Evolutionary conservation across 2,888 invertebrate species (phyloP).

Genomic region (Abrostola triplasia): DNA sequence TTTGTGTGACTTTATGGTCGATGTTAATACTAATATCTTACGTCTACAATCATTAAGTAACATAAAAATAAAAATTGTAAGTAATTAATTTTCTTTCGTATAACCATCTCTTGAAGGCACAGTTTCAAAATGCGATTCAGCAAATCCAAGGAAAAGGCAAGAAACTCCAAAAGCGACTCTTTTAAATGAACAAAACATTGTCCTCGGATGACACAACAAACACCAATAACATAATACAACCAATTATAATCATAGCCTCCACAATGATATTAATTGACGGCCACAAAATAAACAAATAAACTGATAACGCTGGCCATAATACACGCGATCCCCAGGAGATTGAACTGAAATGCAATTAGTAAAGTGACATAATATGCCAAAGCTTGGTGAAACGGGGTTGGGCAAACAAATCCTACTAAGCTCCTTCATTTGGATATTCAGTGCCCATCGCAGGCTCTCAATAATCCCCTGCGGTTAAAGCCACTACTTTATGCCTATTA

Average conservation of each 20-base stretch:
- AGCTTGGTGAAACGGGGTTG: constrained; percentile 35
- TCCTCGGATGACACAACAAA: background rate
- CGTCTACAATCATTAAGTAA: no score
- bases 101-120: no score
- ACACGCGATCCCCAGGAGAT: constrained; percentile 30
- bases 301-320: constrained; percentile 9
- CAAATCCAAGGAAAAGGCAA: no score
- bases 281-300: constrained; percentile 22
- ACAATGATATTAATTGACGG: constrained; percentile 22
- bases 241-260: background rate
- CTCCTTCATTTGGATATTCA: constrained; percentile 23
- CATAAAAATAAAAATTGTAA: no score
- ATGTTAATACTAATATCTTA: no score
- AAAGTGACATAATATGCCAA: constrained; percentile 46
- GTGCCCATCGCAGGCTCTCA: constrained; percentile 16
- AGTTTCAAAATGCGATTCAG: no score
- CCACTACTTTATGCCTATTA: background rate
- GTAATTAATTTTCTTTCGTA: no score
- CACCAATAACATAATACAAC: background rate
- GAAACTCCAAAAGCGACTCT: no score
- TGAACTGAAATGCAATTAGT: constrained; percentile 48
- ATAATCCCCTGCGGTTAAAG: constrained; percentile 13
- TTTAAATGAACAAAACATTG: no score
- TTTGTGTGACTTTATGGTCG: no score
- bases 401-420: constrained; percentile 16